Percentiles rank a stretch among this genome's conserved stretches.
Evolutionary conservation across 2,888 invertebrate species (phyloP).

Genomic region (Sceliomorpha sp.): DNA sequence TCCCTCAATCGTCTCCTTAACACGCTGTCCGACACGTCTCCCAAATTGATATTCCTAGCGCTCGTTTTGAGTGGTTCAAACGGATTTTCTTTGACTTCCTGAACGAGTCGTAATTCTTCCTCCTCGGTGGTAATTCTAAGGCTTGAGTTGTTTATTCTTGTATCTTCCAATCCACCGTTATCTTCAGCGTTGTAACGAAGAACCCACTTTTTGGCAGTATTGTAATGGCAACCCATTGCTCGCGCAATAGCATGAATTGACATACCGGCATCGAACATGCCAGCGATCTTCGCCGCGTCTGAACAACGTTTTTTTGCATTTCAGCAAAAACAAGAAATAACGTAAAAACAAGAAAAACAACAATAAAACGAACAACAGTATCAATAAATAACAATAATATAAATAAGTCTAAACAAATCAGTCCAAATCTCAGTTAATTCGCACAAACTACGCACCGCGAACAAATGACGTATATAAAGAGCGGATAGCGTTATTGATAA

Average conservation of each 20-base stretch:
- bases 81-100: conserved; percentile 16
- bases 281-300: conserved; percentile 7
- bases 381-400: too few relatives aligned
- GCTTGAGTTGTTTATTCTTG: not conserved
- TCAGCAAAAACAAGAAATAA: not conserved
- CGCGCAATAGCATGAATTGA: not conserved
- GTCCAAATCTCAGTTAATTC: too few relatives aligned
- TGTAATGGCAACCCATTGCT: not conserved
- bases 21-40: not conserved
- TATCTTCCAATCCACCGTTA: conserved; percentile 1
- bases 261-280: not conserved
- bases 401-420: too few relatives aligned
- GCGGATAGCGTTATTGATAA: too few relatives aligned
- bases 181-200: not conserved
- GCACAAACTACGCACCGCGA: too few relatives aligned
- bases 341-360: not conserved
- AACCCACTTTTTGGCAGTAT: conserved; percentile 9
- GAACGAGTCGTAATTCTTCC: conserved; percentile 7
- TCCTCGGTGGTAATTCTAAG: conserved; percentile 2
- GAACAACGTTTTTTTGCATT: conserved; percentile 3
- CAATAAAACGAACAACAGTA: too few relatives aligned
- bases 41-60: conserved; percentile 6
- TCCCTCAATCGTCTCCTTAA: conserved; percentile 17
- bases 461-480: too few relatives aligned
- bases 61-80: conserved; percentile 5